Evolutionary conservation across 2,888 invertebrate species (phyloP).

Genomic region (Drosophila diplacantha): DNA sequence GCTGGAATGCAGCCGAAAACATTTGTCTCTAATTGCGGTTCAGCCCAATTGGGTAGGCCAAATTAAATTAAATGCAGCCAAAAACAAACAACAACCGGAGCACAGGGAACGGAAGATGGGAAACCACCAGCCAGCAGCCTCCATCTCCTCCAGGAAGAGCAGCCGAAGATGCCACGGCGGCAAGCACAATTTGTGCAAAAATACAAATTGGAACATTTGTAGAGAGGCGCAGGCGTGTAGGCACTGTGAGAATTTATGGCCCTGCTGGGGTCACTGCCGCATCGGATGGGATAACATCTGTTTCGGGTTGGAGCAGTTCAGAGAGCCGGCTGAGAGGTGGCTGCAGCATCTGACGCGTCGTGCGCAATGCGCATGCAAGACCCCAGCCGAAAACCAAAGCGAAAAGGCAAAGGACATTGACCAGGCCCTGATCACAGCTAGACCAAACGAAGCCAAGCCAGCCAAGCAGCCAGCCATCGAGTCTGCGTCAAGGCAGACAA

Average conservation of each 20-base stretch:
- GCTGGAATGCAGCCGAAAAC: conserved; percentile 67
- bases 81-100: conserved; percentile 46
- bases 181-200: conserved; percentile 69
- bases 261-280: conserved; percentile 67
- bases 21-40: conserved; percentile 72
- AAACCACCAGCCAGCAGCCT: conserved; percentile 10
- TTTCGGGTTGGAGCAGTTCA: conserved; percentile 16
- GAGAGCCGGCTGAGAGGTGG: conserved; percentile 2
- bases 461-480: conserved; percentile 16
- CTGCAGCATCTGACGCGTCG: conserved; percentile 60
- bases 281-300: conserved; percentile 66
- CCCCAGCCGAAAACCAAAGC: conserved; percentile 36
- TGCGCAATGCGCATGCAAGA: conserved; percentile 69
- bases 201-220: conserved; percentile 74
- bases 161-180: conserved; percentile 39
- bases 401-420: conserved; percentile 59
- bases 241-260: conserved; percentile 71
- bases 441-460: background rate
- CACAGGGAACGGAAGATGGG: conserved; percentile 11
- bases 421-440: conserved; percentile 43
- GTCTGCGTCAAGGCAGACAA: conserved; percentile 28
- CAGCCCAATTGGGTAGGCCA: conserved; percentile 70
- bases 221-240: conserved; percentile 48
- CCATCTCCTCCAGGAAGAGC: conserved; percentile 25
- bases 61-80: conserved; percentile 70